Evolutionary conservation across 2,888 invertebrate genomes (phyloP).

Genomic region (Nesidiocoris tenuis): DNA sequence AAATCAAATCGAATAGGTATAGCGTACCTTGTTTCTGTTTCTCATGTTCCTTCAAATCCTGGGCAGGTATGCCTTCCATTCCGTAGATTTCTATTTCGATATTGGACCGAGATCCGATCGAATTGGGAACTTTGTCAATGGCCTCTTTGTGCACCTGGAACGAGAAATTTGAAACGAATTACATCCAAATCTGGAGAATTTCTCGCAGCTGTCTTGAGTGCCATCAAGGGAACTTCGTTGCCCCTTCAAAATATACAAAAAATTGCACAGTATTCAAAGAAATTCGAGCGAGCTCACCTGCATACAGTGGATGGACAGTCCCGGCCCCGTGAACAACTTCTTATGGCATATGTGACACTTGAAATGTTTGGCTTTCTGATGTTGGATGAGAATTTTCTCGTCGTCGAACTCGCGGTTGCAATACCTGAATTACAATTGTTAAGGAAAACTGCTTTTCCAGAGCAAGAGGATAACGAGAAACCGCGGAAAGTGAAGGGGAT

Average conservation of each 20-base stretch:
- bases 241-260: too few relatives aligned
- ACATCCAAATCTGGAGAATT: neutral
- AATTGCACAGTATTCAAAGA: neutral
- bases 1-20: too few relatives aligned
- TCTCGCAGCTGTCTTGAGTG: too few relatives aligned
- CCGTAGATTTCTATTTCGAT: slow-evolving; percentile 99
- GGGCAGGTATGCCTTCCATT: slow-evolving; percentile 98
- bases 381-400: slow-evolving; percentile 98
- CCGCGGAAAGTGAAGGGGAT: too few relatives aligned
- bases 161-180: slow-evolving; percentile 14
- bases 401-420: slow-evolving; percentile 99
- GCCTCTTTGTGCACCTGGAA: slow-evolving; percentile 96
- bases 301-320: slow-evolving; percentile 99
- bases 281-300: slow-evolving; percentile 65
- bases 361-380: slow-evolving; percentile 99
- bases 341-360: slow-evolving; percentile 99
- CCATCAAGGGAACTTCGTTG: too few relatives aligned
- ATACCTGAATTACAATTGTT: slow-evolving; percentile 70
- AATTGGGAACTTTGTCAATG: slow-evolving; percentile 99
- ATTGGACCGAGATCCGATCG: slow-evolving; percentile 94
- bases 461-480: too few relatives aligned
- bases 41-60: slow-evolving; percentile 92
- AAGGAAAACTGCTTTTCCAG: slow-evolving; percentile 47
- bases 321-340: slow-evolving; percentile 97
- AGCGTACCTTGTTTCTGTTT: slow-evolving; percentile 64